Base-by-base conservation (phyloP, 2,888 invertebrate genomes). In the Gordius sp. region DNA sequence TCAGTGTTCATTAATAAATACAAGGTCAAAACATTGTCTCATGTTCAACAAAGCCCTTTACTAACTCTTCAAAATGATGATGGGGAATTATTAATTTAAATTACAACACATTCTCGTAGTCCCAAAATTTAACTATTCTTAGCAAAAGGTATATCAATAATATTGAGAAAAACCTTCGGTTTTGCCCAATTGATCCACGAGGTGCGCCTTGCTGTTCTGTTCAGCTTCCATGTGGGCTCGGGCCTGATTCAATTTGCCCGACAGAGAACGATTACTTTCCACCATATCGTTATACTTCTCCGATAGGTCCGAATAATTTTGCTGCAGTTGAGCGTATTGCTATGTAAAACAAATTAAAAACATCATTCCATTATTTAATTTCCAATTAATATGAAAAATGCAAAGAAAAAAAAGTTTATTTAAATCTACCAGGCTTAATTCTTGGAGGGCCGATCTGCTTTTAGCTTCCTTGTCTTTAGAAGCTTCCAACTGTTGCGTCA, bases 341-440 rank as follows among this genome's bases (percentile, higher is more conserved):
- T 47, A n/a, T n/a, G 20, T n/a, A 20, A n/a, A n/a, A n/a, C n/a
- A 47, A 47, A 33, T 33, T 33, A 33, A 33, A 13, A n/a, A 33
- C 8, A 13, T 33, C 39, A 33, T 33, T 8, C n/a, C 8, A n/a
- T 33, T 33, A 33, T 33, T 13, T 13, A 33, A 13, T 13, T 33
- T 8, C n/a, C 8, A 33, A 13, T 33, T 33, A 33, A 33, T n/a
- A 33, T 33, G 39, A 13, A 8, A 33, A 13, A 33, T 33, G n/a
- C n/a, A 13, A 33, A 33, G 8, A 8, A 33, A 33, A 33, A 33
- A 33, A 33, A 33, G 39, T 33, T 8, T 33, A 8, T 8, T 33
- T 33, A 33, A n/a, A 33, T 8, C 4, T n/a, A 47, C 47, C 47
- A n/a, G 47, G 20, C n/a, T 47, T 47, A 47, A 20, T 47, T 47